Percentiles rank a stretch among this genome's conserved stretches.
These are phyloP conservation scores for Belgica antarctica DNA, from an alignment of 2,888 invertebrate species.

Conservation along the genomic window DNA sequence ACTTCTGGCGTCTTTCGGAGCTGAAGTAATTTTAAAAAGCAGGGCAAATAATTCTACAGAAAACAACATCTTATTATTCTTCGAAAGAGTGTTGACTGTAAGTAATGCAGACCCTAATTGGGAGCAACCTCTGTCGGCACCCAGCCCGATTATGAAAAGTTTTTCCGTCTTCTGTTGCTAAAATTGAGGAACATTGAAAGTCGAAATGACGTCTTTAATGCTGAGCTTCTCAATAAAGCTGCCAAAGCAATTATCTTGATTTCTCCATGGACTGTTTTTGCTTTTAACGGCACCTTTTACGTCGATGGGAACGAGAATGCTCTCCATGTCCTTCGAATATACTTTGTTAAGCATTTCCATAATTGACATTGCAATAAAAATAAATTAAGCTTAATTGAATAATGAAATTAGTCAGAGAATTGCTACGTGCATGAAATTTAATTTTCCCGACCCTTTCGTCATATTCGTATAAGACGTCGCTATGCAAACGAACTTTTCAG, in stretches of 20 bases:
- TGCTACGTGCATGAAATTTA: neutral
- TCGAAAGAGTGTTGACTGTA: too few relatives aligned
- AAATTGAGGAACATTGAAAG: too few relatives aligned
- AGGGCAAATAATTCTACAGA: too few relatives aligned
- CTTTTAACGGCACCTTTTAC: neutral
- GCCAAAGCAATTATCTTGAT: neutral
- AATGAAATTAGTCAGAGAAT: slow-evolving; percentile 16
- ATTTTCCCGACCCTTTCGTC: too few relatives aligned
- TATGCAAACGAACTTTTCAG: neutral
- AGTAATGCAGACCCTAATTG: too few relatives aligned
- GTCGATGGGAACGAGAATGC: neutral
- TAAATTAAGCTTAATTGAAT: slow-evolving; percentile 33
- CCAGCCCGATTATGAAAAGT: too few relatives aligned
- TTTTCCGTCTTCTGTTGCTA: too few relatives aligned
- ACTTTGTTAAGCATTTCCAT: slow-evolving; percentile 30
- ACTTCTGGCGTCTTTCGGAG: too few relatives aligned
- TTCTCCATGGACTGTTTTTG: neutral
- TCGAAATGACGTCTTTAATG: too few relatives aligned
- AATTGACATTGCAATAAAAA: slow-evolving; percentile 39
- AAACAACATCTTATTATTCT: too few relatives aligned
- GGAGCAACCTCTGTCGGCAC: too few relatives aligned
- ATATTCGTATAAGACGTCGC: neutral
- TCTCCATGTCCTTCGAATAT: slow-evolving; percentile 2
- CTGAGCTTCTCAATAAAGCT: neutral
- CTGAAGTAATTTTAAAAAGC: too few relatives aligned